Percentiles rank a stretch among this genome's conserved stretches.
These are phyloP conservation scores for Crotalus helleri DNA, from an alignment of 2,113 vertebrate species.

Conservation along the genomic window DNA sequence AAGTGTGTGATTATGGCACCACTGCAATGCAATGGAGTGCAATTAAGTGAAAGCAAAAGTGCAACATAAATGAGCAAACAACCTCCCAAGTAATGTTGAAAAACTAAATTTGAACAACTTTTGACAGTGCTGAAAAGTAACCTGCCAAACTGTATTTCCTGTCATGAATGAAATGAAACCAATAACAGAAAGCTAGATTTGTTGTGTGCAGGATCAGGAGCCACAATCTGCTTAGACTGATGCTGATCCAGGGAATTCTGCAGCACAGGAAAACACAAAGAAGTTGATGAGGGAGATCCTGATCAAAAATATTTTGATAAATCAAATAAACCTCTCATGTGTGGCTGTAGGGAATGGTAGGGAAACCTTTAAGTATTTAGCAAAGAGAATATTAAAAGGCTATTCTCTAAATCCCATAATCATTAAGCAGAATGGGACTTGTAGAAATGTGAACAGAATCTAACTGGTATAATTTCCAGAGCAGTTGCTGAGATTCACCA, in stretches of 20 bases:
- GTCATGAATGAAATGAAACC: not conserved
- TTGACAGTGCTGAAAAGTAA: not conserved
- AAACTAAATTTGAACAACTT: not conserved
- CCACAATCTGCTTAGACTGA: not conserved
- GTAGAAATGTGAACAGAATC: constrained; percentile 63
- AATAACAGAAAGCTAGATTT: not conserved
- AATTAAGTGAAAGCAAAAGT: not conserved
- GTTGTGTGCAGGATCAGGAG: not conserved
- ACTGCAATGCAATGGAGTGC: not conserved
- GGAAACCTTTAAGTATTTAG: constrained; percentile 30
- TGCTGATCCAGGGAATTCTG: not conserved
- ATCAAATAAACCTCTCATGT: constrained; percentile 18
- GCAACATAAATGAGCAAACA: not conserved
- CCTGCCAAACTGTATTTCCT: not conserved
- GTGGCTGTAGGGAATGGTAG: constrained; percentile 5
- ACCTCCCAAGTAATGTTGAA: not conserved
- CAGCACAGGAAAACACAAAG: not conserved
- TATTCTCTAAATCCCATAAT: constrained; percentile 57
- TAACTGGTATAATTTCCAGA: constrained; percentile 60
- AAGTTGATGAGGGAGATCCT: not conserved
- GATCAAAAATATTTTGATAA: not conserved
- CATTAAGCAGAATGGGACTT: constrained; percentile 62
- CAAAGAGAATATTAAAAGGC: constrained; percentile 48
- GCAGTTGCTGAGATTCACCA: constrained; percentile 44
- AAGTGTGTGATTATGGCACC: not conserved